A percentile compares a stretch with the other conserved stretches of the same genome.
These are phyloP conservation scores for Crambe crambe DNA, from an alignment of 37 sponge, comb jelly and placozoan species.

Conservation along the genomic window DNA sequence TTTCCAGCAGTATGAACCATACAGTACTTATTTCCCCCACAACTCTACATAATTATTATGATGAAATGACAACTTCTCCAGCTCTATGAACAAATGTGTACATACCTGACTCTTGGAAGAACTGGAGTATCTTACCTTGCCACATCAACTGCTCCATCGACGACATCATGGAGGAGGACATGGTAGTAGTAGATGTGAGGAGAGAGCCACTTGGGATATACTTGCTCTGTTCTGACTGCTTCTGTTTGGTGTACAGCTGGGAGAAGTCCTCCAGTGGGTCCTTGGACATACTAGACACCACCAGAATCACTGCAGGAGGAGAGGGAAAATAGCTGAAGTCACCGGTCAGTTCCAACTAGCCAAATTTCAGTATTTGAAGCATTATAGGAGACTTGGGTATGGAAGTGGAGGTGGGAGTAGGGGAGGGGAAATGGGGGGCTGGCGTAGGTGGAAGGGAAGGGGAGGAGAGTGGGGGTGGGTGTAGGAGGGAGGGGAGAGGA, in stretches of 20 bases:
- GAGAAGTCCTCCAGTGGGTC: slow-evolving; percentile 69
- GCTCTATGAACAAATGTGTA: too few species aligned
- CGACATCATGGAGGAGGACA: slow-evolving; percentile 73
- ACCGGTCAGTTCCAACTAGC: too few species aligned
- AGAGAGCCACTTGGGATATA: slow-evolving; percentile 76
- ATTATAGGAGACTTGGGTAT: neutral
- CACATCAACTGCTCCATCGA: slow-evolving; percentile 7
- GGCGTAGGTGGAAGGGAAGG: too few species aligned
- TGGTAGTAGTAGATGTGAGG: slow-evolving; percentile 67
- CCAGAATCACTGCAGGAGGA: slow-evolving; percentile 52
- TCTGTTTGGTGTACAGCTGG: slow-evolving; percentile 54
- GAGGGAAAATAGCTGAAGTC: neutral
- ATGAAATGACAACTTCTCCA: too few species aligned
- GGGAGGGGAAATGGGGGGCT: too few species aligned
- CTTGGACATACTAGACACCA: slow-evolving; percentile 65
- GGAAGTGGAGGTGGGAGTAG: neutral
- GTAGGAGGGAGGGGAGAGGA: too few species aligned
- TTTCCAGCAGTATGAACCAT: neutral
- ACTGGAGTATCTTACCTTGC: neutral
- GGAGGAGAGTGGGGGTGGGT: too few species aligned
- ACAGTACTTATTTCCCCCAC: neutral
- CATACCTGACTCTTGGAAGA: too few species aligned
- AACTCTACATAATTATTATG: too few species aligned
- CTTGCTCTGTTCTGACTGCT: slow-evolving; percentile 37
- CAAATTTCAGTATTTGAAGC: neutral